Percentiles rank a stretch among this genome's conserved stretches.
Conservation (phyloP, 2,888 invertebrate genomes). For the Phyllotreta striolata region DNA sequence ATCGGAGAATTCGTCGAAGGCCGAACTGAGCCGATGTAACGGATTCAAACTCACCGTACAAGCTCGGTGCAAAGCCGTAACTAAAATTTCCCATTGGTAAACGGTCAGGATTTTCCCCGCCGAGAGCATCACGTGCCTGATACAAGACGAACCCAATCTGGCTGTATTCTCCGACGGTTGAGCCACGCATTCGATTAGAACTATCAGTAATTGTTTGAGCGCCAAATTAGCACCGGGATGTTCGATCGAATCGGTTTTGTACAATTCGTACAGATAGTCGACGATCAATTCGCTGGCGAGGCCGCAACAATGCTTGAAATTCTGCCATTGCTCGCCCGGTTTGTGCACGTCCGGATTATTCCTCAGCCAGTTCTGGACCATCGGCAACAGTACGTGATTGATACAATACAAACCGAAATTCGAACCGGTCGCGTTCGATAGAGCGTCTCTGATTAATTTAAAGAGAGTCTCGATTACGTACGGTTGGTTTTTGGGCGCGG, state of each 20-base stretch:
- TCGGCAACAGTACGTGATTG: constrained; percentile 89
- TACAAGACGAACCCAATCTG: constrained; percentile 90
- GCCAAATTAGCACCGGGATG: constrained; percentile 76
- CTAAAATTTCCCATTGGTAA: constrained; percentile 87
- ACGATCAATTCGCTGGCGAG: constrained; percentile 91
- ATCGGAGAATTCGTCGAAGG: constrained; percentile 90
- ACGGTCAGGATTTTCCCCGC: constrained; percentile 83
- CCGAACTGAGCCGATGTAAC: constrained; percentile 85
- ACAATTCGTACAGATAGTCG: constrained; percentile 80
- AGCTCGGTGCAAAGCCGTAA: constrained; percentile 82
- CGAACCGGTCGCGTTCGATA: constrained; percentile 83
- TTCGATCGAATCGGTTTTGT: constrained; percentile 59
- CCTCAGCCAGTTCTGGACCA: constrained; percentile 92
- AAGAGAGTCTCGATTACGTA: constrained; percentile 89
- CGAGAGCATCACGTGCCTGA: constrained; percentile 84
- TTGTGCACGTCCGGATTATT: constrained; percentile 69
- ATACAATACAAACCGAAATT: constrained; percentile 91
- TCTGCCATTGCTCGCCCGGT: constrained; percentile 83
- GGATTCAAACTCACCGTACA: constrained; percentile 88
- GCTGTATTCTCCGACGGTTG: constrained; percentile 91
- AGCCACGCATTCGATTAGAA: constrained; percentile 89
- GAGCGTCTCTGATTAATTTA: constrained; percentile 79
- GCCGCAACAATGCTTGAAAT: constrained; percentile 95
- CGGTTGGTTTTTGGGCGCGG: constrained; percentile 79
- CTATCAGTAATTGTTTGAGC: constrained; percentile 82